These are phyloP conservation scores for Dreissena polymorpha DNA, from an alignment of 1,140 invertebrate species.

Conservation along the genomic window DNA sequence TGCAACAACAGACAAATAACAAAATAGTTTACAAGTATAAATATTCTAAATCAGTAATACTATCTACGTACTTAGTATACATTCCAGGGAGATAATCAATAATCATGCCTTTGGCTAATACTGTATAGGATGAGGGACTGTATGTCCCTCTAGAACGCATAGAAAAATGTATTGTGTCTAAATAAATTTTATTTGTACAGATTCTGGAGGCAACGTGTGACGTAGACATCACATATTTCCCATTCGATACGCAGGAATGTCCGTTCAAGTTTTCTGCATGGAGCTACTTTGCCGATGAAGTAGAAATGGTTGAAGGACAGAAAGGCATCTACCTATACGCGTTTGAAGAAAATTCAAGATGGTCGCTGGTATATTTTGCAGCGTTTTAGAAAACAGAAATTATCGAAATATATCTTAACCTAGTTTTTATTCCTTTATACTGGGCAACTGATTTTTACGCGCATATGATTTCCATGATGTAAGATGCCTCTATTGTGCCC, in stretches of 20 bases:
- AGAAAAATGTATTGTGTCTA: neutral
- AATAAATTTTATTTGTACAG: constrained; percentile 74
- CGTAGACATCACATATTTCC: constrained; percentile 91
- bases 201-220: constrained; percentile 99
- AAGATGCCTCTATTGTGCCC: too few species aligned
- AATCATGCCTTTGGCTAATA: neutral
- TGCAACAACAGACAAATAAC: neutral
- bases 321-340: constrained; percentile 16
- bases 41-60: neutral
- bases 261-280: constrained; percentile 76
- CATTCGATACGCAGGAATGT: constrained; percentile 87
- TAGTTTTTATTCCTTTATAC: too few species aligned
- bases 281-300: constrained; percentile 63
- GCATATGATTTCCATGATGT: too few species aligned
- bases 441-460: too few species aligned
- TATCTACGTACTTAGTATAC: neutral
- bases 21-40: neutral
- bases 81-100: neutral
- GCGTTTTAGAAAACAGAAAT: too few species aligned
- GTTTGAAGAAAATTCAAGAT: too few species aligned
- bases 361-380: too few species aligned
- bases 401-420: too few species aligned
- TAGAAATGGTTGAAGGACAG: constrained; percentile 70
- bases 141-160: neutral
- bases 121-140: neutral